Conservation (phyloP, 2,797 vertebrate genomes). For the Enteromius afrohamiltoni region DNA sequence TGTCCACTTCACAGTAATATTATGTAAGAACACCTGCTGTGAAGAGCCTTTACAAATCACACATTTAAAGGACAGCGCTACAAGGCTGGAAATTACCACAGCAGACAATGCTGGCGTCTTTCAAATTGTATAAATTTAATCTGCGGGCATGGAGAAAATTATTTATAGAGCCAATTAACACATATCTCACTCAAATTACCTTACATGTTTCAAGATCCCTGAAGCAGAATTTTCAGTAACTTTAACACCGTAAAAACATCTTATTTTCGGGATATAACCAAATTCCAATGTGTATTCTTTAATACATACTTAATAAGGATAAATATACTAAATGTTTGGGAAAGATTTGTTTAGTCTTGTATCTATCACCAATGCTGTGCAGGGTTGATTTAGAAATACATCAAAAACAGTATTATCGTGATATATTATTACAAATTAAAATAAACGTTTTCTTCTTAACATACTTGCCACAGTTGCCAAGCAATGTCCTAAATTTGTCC, state of each 20-base stretch:
- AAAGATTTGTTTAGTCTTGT: background rate
- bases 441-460: too few relatives aligned
- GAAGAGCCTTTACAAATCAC: conserved; percentile 8
- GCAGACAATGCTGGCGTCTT: background rate
- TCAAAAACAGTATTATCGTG: too few relatives aligned
- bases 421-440: too few relatives aligned
- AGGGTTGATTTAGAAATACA: too few relatives aligned
- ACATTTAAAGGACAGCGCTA: background rate
- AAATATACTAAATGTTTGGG: background rate
- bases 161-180: conserved; percentile 12
- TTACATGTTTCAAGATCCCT: background rate
- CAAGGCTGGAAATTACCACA: background rate
- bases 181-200: background rate
- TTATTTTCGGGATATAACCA: background rate
- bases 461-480: too few relatives aligned
- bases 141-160: background rate
- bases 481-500: too few relatives aligned
- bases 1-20: conserved; percentile 21
- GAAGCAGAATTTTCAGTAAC: background rate
- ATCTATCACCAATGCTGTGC: background rate
- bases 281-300: background rate
- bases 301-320: background rate
- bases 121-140: conserved; percentile 2
- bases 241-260: background rate
- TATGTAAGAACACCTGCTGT: conserved; percentile 39